These are phyloP conservation scores for Nematolebias whitei DNA, from an alignment of 2,113 vertebrate species.

Conservation along the genomic window DNA sequence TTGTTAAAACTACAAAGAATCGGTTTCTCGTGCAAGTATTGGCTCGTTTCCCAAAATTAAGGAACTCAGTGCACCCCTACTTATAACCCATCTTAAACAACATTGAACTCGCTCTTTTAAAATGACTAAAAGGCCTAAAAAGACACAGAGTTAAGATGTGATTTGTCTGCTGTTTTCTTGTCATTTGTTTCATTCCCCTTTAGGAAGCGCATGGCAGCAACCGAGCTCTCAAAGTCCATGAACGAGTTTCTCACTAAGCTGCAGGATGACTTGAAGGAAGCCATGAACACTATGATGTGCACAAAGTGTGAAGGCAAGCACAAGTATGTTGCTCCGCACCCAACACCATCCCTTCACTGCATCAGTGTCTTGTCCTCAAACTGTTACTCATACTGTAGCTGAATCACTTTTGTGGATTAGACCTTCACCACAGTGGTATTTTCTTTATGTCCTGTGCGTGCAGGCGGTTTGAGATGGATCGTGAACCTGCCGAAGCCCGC, in stretches of 20 bases:
- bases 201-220: slow-evolving; percentile 91
- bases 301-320: slow-evolving; percentile 95
- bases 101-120: no score
- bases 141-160: not conserved
- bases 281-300: slow-evolving; percentile 98
- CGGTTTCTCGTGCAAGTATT: no score
- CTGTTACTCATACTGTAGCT: no score
- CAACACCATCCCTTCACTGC: not conserved
- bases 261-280: slow-evolving; percentile 94
- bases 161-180: not conserved
- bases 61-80: no score
- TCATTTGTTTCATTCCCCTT: not conserved
- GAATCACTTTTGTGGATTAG: not conserved
- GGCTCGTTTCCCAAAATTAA: no score
- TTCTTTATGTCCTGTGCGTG: slow-evolving; percentile 1
- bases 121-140: not conserved
- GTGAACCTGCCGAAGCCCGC: slow-evolving; percentile 85
- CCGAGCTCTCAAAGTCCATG: slow-evolving; percentile 90
- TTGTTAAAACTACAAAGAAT: no score
- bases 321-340: slow-evolving; percentile 77
- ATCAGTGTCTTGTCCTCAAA: not conserved
- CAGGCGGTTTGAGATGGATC: slow-evolving; percentile 94
- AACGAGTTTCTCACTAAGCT: slow-evolving; percentile 91
- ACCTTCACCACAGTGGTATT: not conserved
- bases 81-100: no score